Percentiles rank a stretch among this genome's conserved stretches.
Evolutionary conservation across 1,140 invertebrate species (phyloP).

Genomic region (Colletes gigas): DNA sequence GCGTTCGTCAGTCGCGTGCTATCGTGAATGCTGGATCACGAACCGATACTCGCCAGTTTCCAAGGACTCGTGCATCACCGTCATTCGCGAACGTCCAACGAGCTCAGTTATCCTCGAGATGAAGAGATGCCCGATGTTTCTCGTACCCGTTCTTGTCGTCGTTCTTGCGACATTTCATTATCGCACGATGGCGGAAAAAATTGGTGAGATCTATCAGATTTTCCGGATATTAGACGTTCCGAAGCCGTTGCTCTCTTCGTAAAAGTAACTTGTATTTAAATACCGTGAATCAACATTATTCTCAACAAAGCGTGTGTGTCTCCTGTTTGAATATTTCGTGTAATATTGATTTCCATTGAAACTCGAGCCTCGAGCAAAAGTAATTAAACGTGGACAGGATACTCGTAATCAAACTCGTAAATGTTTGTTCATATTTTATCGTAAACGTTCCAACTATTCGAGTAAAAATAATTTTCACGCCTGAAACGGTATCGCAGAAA

Average conservation of each 20-base stretch:
- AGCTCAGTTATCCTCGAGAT: not conserved
- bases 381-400: not conserved
- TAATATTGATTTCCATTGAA: not conserved
- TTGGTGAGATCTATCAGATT: not conserved
- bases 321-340: no score
- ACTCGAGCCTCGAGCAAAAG: not conserved
- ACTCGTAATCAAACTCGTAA: slow-evolving; percentile 7
- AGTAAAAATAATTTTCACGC: not conserved
- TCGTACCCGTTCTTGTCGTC: not conserved
- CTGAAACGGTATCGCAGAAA: not conserved
- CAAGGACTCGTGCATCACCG: not conserved
- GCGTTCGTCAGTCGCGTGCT: slow-evolving; percentile 43
- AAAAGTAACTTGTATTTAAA: no score
- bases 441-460: not conserved
- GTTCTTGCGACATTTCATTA: not conserved
- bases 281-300: no score
- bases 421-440: not conserved
- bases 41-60: slow-evolving; percentile 17
- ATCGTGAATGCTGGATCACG: slow-evolving; percentile 34
- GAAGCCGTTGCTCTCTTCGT: no score
- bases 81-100: not conserved
- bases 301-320: no score
- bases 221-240: not conserved
- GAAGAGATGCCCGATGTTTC: not conserved
- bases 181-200: not conserved